phyloP scores from a whole-genome alignment of 1,140 invertebrate genomes.

The Condylostylus longicornis region DNA sequence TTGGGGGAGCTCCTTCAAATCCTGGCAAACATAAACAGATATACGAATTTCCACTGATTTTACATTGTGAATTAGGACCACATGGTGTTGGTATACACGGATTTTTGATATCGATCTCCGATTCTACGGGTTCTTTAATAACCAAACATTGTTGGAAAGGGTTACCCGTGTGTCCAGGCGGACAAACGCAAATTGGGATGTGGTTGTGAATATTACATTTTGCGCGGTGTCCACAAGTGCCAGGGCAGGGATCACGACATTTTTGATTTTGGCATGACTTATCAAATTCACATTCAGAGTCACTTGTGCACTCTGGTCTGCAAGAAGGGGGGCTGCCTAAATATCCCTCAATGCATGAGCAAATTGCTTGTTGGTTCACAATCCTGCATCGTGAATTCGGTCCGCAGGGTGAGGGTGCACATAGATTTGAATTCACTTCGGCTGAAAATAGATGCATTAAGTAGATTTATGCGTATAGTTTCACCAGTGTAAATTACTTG shows the following conservation, averaged over 20 bases:
- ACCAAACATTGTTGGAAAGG: conserved; percentile 52
- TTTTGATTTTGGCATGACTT: conserved; percentile 61
- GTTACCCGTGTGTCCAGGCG: conserved; percentile 54
- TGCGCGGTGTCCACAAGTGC: conserved; percentile 64
- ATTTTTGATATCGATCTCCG: conserved; percentile 33
- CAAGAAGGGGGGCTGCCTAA: conserved; percentile 44
- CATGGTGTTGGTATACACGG: conserved; percentile 59
- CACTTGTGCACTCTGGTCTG: conserved; percentile 60
- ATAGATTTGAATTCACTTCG: conserved; percentile 41
- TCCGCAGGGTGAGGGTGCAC: conserved; percentile 58
- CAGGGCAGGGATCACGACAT: conserved; percentile 61
- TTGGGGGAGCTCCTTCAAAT: conserved; percentile 61
- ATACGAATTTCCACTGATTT: conserved; percentile 39
- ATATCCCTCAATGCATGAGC: conserved; percentile 45
- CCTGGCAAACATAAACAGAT: conserved; percentile 53
- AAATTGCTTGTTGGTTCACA: conserved; percentile 44
- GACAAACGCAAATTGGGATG: conserved; percentile 58
- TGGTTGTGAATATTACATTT: conserved; percentile 66
- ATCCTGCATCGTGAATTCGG: conserved; percentile 58
- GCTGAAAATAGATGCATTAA: conserved; percentile 42
- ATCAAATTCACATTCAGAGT: conserved; percentile 60
- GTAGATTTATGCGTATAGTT: conserved; percentile 35
- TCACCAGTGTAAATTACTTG: conserved; percentile 11
- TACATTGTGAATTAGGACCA: conserved; percentile 53
- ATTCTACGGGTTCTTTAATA: conserved; percentile 45